These are phyloP conservation scores for Eurytoma adleriae DNA, from an alignment of 2,888 invertebrate species.

Conservation along the genomic window DNA sequence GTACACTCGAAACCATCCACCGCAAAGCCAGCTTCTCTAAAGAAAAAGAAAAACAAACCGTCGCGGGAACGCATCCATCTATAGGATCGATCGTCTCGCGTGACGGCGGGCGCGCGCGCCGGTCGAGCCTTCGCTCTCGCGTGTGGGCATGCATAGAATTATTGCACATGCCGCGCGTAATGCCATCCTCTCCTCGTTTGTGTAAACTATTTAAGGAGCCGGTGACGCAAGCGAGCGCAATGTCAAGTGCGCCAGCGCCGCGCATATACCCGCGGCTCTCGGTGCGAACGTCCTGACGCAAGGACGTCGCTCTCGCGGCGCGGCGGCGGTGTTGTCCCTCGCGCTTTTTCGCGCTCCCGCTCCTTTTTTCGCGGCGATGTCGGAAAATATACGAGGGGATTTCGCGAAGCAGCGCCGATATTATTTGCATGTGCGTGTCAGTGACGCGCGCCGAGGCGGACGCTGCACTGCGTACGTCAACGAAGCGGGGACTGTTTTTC, in stretches of 20 bases:
- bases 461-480: too few species aligned
- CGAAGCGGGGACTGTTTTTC: too few species aligned
- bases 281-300: constrained; percentile 26
- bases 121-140: neutral
- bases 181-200: constrained; percentile 2
- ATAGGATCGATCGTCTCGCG: neutral
- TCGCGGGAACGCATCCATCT: neutral
- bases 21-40: too few species aligned
- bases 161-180: neutral
- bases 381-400: constrained; percentile 3
- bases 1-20: too few species aligned
- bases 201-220: constrained; percentile 28
- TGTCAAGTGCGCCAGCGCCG: constrained; percentile 27
- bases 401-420: neutral
- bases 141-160: constrained; percentile 9
- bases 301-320: constrained; percentile 16
- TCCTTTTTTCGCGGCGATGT: neutral
- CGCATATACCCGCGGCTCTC: constrained; percentile 6
- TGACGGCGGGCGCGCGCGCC: neutral
- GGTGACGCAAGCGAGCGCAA: constrained; percentile 10
- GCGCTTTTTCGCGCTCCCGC: too few species aligned
- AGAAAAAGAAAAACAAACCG: too few species aligned
- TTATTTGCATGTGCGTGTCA: constrained; percentile 17
- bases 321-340: neutral
- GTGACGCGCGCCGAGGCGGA: neutral